A percentile compares a stretch with the other conserved stretches of the same genome.
These are phyloP conservation scores for Limanda limanda DNA, from an alignment of 2,113 vertebrate species.

Conservation along the genomic window DNA sequence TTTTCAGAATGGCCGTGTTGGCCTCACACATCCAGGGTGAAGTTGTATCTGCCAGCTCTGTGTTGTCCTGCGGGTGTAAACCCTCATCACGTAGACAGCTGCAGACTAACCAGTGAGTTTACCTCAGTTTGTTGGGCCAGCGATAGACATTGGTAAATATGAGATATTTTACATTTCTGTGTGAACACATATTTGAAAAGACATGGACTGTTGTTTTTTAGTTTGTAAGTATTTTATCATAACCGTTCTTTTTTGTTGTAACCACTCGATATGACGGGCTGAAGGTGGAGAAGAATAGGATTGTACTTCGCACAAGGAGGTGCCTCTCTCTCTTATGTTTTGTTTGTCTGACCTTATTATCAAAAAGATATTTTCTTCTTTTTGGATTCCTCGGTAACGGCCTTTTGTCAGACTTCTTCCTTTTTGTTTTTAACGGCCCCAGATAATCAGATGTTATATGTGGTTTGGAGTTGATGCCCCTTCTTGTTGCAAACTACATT, in stretches of 20 bases:
- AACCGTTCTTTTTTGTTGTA: conserved; percentile 34
- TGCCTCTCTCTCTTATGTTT: conserved; percentile 54
- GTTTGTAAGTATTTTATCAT: conserved; percentile 41
- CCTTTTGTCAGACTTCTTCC: conserved; percentile 8
- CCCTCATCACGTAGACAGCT: conserved; percentile 5
- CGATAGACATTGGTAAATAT: conserved; percentile 43
- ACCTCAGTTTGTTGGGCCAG: conserved; percentile 51
- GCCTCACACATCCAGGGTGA: conserved; percentile 48
- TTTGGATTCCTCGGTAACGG: conserved; percentile 41
- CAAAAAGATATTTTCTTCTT: conserved; percentile 61
- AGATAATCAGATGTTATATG: conserved; percentile 62
- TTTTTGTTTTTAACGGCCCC: conserved; percentile 52
- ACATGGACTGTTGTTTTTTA: conserved; percentile 57
- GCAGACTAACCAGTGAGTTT: conserved; percentile 57
- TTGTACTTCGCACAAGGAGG: conserved; percentile 70
- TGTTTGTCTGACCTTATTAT: conserved; percentile 52
- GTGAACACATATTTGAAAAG: conserved; percentile 47
- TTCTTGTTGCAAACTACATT: conserved; percentile 54
- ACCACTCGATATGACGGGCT: conserved; percentile 60
- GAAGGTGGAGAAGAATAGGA: conserved; percentile 46
- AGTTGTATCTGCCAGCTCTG: background rate
- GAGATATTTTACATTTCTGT: conserved; percentile 50
- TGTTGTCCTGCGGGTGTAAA: background rate
- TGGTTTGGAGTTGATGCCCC: conserved; percentile 45
- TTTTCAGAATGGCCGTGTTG: conserved; percentile 28